Base-by-base conservation (phyloP, 2,888 invertebrate genomes). In the Prosapia bicincta region DNA sequence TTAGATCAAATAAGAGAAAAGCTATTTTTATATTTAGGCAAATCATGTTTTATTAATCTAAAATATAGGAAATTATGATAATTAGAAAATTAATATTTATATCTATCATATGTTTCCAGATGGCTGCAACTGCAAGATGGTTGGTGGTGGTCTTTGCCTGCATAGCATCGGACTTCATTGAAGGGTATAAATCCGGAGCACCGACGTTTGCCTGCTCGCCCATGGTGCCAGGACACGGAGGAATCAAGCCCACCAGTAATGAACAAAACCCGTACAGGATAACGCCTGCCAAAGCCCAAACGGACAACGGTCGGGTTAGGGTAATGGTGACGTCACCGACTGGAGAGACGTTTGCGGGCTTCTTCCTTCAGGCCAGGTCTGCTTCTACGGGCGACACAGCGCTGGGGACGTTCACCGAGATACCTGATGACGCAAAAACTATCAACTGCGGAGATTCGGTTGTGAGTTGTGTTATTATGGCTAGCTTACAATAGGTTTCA, bases 271-370 rank as follows among this genome's bases (percentile, higher is more conserved):
- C 80, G 6, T 81, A 80, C 71, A 70, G 76, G n/a, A 70, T 79
- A 30, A 20, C 76, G 9, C 72, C 74, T 69, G 69, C 77, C 43
- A 30, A 76, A 26, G 25, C 69, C 25, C 72, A 75, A 26, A 75
- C 69, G n/a, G 76, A 79, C 38, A 77, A 77, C 70, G 73, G 79
- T 43, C 25, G 82, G 5, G 80, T 89, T 3, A 84, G 85, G 65
- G 87, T 91, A 20, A 88, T 88, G 0, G 83, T 91, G 0, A 87
- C 87, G 0, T 88, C 89, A 13, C 86, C 87, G 0, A 85, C 87
- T 0, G 88, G 87, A 0, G 86, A 87, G 0, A 86, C 88, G 0
- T 90, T 92, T 79, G 87, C 88, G 78, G 92, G 92, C 1, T 90
- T 91, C 80, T 85, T 92, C 80, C 82, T 92, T 54, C 90, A 91